Conservation (phyloP, 2,888 invertebrate genomes). For the Napeogenes sylphis region DNA sequence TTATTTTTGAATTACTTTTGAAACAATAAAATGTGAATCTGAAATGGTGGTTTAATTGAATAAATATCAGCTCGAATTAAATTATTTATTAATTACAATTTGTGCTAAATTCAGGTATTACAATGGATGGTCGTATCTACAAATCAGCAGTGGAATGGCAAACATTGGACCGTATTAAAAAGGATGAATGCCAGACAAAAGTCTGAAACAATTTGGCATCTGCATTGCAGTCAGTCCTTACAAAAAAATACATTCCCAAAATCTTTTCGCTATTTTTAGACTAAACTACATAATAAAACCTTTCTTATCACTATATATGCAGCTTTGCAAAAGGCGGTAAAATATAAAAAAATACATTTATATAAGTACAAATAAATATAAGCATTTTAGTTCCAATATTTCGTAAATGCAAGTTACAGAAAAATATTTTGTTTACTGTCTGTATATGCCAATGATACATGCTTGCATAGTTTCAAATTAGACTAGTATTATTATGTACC, state of each 20-base stretch:
- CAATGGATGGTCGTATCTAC: constrained; percentile 25
- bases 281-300: constrained; percentile 22
- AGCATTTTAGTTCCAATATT: constrained; percentile 14
- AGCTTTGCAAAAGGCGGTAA: constrained; percentile 14
- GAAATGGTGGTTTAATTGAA: constrained; percentile 66
- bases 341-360: constrained; percentile 19
- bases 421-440: constrained; percentile 12
- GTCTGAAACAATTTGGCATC: constrained; percentile 33
- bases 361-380: constrained; percentile 19
- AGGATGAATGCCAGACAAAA: constrained; percentile 25
- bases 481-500: too few relatives aligned
- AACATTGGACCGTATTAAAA: constrained; percentile 24
- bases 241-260: constrained; percentile 30
- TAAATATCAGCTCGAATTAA: constrained; percentile 30
- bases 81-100: constrained; percentile 34
- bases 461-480: neutral
- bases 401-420: neutral
- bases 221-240: constrained; percentile 34
- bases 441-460: neutral
- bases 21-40: constrained; percentile 65
- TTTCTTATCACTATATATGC: constrained; percentile 7
- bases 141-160: constrained; percentile 30
- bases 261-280: constrained; percentile 19
- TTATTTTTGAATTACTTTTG: constrained; percentile 76
- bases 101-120: constrained; percentile 33